Conservation (phyloP, 2,113 vertebrate species). For the Paralichthys olivaceus region DNA sequence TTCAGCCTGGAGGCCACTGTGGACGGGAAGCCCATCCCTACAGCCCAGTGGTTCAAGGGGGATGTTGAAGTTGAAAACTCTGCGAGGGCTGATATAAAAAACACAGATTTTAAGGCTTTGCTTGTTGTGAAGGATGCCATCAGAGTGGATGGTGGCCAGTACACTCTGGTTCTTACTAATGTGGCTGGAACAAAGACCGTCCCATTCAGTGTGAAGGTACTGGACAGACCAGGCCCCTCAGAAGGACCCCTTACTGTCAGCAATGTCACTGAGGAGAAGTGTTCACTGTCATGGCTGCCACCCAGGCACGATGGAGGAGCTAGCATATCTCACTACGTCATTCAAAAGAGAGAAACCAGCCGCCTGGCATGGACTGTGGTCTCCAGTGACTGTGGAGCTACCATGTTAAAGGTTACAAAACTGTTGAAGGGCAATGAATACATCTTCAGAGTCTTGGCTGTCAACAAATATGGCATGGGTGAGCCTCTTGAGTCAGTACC, state of each 20-base stretch:
- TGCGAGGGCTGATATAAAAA: constrained; percentile 93
- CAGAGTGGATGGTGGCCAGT: constrained; percentile 95
- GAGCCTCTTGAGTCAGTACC: constrained; percentile 94
- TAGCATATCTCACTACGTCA: constrained; percentile 92
- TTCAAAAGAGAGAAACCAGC: constrained; percentile 98
- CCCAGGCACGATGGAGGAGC: constrained; percentile 95
- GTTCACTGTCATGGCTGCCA: constrained; percentile 92
- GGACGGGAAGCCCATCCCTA: constrained; percentile 92
- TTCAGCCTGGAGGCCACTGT: constrained; percentile 94
- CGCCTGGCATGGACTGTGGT: constrained; percentile 97
- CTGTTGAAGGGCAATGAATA: constrained; percentile 98
- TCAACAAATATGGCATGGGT: constrained; percentile 95
- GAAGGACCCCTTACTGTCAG: constrained; percentile 92
- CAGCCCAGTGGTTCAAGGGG: constrained; percentile 94
- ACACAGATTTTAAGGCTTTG: constrained; percentile 92
- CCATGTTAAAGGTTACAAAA: constrained; percentile 95
- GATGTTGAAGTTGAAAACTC: constrained; percentile 93
- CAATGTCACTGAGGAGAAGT: constrained; percentile 95
- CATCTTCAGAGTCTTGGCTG: constrained; percentile 95
- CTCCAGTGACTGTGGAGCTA: constrained; percentile 89
- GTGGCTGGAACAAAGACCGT: constrained; percentile 93
- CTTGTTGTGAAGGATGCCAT: constrained; percentile 95
- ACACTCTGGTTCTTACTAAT: constrained; percentile 93
- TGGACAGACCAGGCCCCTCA: constrained; percentile 95
- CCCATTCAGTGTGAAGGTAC: constrained; percentile 91